Percentiles rank a stretch among this genome's conserved stretches.
These are phyloP conservation scores for Yponomeuta evonymella DNA, from an alignment of 2,888 invertebrate species.

Conservation along the genomic window DNA sequence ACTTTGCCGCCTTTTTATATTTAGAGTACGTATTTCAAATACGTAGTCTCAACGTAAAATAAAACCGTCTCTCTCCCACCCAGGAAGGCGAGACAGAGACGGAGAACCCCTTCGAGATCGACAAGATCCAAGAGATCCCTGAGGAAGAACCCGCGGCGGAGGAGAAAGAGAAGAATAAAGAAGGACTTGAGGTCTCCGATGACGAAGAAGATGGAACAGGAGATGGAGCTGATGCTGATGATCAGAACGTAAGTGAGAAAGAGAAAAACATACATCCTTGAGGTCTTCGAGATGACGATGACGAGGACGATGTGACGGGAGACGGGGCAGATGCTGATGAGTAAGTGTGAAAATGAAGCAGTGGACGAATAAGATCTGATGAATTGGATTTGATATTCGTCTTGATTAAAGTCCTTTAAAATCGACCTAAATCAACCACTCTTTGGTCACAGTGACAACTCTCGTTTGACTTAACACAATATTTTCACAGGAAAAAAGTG, in stretches of 20 bases:
- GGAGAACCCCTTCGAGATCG: conserved; percentile 91
- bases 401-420: too few species aligned
- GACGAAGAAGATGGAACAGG: conserved; percentile 69
- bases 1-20: too few species aligned
- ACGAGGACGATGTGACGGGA: conserved; percentile 29
- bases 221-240: conserved; percentile 29
- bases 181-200: conserved; percentile 67
- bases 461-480: background rate
- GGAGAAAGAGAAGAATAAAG: conserved; percentile 51
- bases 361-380: too few species aligned
- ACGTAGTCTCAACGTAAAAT: background rate
- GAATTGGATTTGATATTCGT: too few species aligned
- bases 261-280: conserved; percentile 18
- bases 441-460: too few species aligned
- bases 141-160: conserved; percentile 56
- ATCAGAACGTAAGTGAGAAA: conserved; percentile 22
- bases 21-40: too few species aligned
- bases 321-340: conserved; percentile 23
- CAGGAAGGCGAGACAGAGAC: conserved; percentile 77
- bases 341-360: conserved; percentile 8
- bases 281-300: conserved; percentile 34
- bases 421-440: too few species aligned
- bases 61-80: background rate
- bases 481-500: conserved; percentile 21
- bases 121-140: conserved; percentile 79